phyloP scores from a whole-genome alignment of 2,888 invertebrate genomes.

The Phaedon cochleariae region DNA sequence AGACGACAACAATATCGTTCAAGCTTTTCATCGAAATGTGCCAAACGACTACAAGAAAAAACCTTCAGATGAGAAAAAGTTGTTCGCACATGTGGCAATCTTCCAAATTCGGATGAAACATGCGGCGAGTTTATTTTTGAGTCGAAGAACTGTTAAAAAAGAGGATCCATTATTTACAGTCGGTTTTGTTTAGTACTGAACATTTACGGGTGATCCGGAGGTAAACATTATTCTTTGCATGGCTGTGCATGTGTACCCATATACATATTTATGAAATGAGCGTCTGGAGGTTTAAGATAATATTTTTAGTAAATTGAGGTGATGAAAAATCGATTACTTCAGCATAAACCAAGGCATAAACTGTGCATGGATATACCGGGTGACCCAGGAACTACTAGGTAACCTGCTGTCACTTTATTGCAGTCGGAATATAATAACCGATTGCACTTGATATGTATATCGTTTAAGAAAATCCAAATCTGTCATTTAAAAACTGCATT shows the following conservation, averaged over 20 bases:
- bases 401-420: too few relatives aligned
- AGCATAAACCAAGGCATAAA: too few relatives aligned
- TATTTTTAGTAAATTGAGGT: not conserved
- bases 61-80: not conserved
- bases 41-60: conserved; percentile 35
- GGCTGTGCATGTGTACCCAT: not conserved
- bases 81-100: conserved; percentile 47
- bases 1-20: conserved; percentile 34
- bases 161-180: conserved; percentile 6
- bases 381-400: too few relatives aligned
- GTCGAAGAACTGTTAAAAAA: conserved; percentile 18
- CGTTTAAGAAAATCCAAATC: too few relatives aligned
- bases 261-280: not conserved
- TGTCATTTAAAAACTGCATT: too few relatives aligned
- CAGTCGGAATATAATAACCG: too few relatives aligned
- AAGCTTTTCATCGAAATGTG: conserved; percentile 31
- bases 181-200: conserved; percentile 6
- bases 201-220: not conserved
- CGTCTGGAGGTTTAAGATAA: not conserved
- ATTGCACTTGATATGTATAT: too few relatives aligned
- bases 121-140: conserved; percentile 36
- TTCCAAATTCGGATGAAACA: conserved; percentile 48
- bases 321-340: too few relatives aligned
- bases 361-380: too few relatives aligned
- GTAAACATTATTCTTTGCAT: not conserved